Conservation (phyloP, 2,113 vertebrate genomes). For the Otis tarda region DNA sequence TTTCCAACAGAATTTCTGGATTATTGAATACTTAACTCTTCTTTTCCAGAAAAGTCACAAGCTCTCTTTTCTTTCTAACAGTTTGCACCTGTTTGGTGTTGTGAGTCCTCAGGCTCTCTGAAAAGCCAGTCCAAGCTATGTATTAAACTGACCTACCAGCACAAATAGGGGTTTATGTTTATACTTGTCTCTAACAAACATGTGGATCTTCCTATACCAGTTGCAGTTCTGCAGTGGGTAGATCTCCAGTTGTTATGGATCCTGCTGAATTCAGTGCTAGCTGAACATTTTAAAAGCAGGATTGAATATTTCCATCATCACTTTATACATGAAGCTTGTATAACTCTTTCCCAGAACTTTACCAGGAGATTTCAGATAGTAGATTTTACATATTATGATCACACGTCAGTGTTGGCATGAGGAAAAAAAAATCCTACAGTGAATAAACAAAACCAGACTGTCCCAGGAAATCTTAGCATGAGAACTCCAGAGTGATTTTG, state of each 20-base stretch:
- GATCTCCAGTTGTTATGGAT: background rate
- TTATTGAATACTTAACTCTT: background rate
- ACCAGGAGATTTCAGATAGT: background rate
- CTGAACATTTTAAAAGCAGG: background rate
- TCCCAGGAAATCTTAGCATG: background rate
- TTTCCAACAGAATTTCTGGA: background rate
- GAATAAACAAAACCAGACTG: slow-evolving; percentile 31
- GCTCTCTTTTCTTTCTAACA: background rate
- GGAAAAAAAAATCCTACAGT: background rate
- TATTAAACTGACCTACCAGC: background rate
- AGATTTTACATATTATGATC: background rate
- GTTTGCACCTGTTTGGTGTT: background rate
- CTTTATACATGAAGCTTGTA: background rate
- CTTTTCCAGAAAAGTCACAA: background rate
- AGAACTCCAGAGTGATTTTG: background rate
- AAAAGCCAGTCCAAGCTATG: background rate
- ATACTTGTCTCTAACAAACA: background rate
- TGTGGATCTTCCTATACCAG: background rate
- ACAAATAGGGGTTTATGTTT: background rate
- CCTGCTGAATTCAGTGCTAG: background rate
- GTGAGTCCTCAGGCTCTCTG: background rate
- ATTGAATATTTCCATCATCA: background rate
- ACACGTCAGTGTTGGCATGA: background rate
- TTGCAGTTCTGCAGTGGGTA: background rate
- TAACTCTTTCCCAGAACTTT: background rate